A percentile compares a stretch with the other conserved stretches of the same genome.
Conservation (phyloP, 2,888 invertebrate species). For the Heliconius aoede region DNA sequence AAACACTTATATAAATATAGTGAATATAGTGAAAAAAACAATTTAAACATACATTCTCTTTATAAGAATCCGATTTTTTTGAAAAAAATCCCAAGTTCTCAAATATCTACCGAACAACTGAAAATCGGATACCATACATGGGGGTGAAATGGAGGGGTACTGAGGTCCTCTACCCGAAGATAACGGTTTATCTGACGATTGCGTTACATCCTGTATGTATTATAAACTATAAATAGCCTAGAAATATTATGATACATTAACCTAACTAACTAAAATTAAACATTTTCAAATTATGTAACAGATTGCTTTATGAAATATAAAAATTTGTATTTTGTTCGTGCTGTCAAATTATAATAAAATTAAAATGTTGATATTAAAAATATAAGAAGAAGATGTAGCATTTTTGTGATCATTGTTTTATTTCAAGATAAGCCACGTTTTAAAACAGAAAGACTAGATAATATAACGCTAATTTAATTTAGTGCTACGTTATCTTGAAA, state of each 20-base stretch:
- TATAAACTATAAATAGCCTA: background rate
- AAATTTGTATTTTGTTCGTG: background rate
- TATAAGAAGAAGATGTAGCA: background rate
- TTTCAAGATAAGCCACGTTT: constrained; percentile 8
- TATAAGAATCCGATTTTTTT: too few species aligned
- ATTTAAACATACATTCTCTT: too few species aligned
- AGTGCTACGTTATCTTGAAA: constrained; percentile 20
- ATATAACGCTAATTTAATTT: constrained; percentile 7
- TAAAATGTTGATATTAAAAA: background rate
- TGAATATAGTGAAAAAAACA: too few species aligned
- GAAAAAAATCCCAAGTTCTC: too few species aligned
- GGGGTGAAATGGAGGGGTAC: too few species aligned
- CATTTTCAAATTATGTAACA: background rate
- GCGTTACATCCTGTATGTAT: too few species aligned
- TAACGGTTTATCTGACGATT: too few species aligned
- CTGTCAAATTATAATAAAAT: background rate
- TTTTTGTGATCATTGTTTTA: background rate
- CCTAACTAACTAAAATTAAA: background rate
- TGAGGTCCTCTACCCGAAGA: too few species aligned
- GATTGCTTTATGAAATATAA: background rate
- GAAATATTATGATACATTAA: too few species aligned
- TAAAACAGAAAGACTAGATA: background rate
- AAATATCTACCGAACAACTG: too few species aligned
- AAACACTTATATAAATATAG: too few species aligned
- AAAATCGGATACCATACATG: too few species aligned